Evolutionary conservation across 2,113 vertebrate species (phyloP), one percentile per base, ranked within the genome.

Genomic region (Globicephala melas): DNA sequence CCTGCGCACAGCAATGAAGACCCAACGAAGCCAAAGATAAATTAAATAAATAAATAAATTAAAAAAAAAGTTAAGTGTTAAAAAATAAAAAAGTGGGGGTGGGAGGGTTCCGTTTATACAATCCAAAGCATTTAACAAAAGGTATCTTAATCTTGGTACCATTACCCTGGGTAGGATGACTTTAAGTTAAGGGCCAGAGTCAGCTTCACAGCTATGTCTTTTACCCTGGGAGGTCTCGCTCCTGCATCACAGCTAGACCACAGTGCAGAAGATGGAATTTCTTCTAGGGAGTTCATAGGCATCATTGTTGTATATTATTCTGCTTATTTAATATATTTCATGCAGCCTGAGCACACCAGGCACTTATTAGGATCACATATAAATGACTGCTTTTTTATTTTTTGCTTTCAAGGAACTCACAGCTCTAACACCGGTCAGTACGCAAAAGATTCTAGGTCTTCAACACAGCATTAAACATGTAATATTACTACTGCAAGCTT

Each of bases 401-500:
- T 84, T 91, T 88, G 20, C 65, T 89, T 81, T 97, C n/a, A 53
- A 92, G 74, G 71, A 96, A 63, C 7, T 95, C 15, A 80, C 13
- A 76, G 44, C 47, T 90, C 7, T 28, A 89, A 63, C 79, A 9
- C 20, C 91, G 55, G 73, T 89, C 41, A 79, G 38, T 76, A 93
- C 1, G 41, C 71, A 93, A 77, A 85, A 55, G 67, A 41, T 93
- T 90, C 73, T 47, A 50, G 89, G 8, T 28, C 90, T 65, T 91
- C 41, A 17, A 68, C 31, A 84, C 12, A 83, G 80, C 81, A 76
- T 10, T 74, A 89, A 91, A 53, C 21, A 77, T 82, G 81, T 81
- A 97, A 50, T 74, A 74, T 91, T 95, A 74, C 60, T 70, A 47
- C 92, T 28, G 55, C 33, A 96, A 96, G 85, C 36, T 63, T 82